Conservation (phyloP, 2,888 invertebrate species). For the Caenorhabditis uteleia region DNA sequence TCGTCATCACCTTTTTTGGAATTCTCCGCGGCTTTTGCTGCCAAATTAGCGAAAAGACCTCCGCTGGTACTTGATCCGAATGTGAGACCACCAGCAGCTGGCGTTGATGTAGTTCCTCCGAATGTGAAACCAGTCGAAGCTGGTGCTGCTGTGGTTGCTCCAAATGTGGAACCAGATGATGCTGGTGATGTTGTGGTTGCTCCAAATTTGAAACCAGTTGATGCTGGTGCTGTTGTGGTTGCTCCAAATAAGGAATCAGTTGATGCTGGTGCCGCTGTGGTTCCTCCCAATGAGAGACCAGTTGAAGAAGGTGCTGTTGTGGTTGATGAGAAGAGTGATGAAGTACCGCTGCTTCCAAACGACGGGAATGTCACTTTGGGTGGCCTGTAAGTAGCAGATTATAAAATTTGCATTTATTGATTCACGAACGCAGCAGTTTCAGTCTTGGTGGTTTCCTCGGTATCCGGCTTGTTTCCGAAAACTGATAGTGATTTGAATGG, state of each 20-base stretch:
- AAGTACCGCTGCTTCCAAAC: no score
- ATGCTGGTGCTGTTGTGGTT: background rate
- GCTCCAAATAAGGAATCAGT: slow-evolving; percentile 6
- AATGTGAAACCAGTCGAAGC: slow-evolving; percentile 1
- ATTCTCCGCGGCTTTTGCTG: slow-evolving; percentile 18
- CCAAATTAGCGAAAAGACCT: slow-evolving; percentile 15
- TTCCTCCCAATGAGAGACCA: slow-evolving; percentile 6
- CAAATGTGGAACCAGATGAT: slow-evolving; percentile 4
- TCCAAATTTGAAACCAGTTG: slow-evolving; percentile 7
- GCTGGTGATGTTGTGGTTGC: background rate
- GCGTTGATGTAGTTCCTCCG: background rate
- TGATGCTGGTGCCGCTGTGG: background rate
- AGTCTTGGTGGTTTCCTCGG: no score
- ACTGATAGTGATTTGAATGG: background rate
- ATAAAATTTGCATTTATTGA: background rate
- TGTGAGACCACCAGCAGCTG: slow-evolving; percentile 4
- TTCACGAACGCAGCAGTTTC: no score
- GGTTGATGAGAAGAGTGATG: no score
- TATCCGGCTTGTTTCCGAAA: no score
- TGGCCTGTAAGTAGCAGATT: background rate
- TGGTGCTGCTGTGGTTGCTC: slow-evolving; percentile 2
- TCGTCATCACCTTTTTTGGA: slow-evolving; percentile 16
- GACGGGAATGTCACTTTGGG: slow-evolving; percentile 3
- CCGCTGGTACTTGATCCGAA: slow-evolving; percentile 4
- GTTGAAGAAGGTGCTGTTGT: background rate